These are phyloP conservation scores for Syngnathus typhle DNA, from an alignment of 2,113 vertebrate species.

Conservation along the genomic window DNA sequence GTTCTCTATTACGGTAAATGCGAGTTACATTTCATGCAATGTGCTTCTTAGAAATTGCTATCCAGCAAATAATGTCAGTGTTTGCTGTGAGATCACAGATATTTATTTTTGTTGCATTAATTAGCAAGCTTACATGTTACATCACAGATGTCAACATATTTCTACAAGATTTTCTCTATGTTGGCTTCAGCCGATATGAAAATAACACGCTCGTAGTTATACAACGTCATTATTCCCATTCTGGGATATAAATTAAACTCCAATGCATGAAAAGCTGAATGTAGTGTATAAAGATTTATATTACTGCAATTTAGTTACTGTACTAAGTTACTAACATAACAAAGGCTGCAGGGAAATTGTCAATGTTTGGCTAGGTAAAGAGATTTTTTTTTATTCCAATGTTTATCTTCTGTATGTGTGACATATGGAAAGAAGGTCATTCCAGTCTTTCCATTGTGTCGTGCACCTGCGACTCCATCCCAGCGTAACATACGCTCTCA, in stretches of 20 bases:
- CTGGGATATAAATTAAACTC: background rate
- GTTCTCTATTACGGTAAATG: background rate
- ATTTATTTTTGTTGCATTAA: conserved; percentile 1
- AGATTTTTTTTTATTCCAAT: background rate
- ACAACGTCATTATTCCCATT: background rate
- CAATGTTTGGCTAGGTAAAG: too few species aligned
- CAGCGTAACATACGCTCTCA: conserved; percentile 41
- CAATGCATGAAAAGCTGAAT: background rate
- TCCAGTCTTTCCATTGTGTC: conserved; percentile 45
- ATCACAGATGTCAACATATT: background rate
- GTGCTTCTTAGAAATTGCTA: background rate
- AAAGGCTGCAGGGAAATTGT: background rate
- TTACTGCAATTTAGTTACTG: background rate
- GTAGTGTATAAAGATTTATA: background rate
- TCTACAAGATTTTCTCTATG: background rate
- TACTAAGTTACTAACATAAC: background rate
- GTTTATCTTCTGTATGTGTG: background rate
- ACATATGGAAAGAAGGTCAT: conserved; percentile 42
- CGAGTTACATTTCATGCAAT: background rate
- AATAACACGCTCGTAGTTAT: background rate
- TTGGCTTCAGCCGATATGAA: background rate
- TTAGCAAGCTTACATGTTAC: background rate
- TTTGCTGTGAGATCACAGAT: background rate
- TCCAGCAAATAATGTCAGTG: background rate
- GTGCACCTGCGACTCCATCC: conserved; percentile 60